A percentile compares a stretch with the other conserved stretches of the same genome.
Evolutionary conservation across 2,113 vertebrate genomes (phyloP).

Genomic region (Lophotis ruficrista): DNA sequence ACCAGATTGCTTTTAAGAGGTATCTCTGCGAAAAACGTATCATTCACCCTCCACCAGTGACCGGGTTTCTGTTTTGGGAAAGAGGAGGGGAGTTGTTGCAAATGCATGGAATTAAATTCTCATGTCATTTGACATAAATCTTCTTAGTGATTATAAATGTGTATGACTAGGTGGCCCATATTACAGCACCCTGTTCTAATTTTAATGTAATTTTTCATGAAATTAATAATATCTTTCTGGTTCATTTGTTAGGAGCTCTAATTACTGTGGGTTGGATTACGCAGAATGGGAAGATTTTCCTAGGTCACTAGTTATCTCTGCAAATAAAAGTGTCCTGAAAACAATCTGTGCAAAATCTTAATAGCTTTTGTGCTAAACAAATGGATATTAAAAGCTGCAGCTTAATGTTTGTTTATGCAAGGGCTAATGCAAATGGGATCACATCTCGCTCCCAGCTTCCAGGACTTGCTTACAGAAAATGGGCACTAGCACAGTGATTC

Average conservation of each 20-base stretch:
- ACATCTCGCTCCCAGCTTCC: not conserved
- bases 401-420: not conserved
- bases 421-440: not conserved
- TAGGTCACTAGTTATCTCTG: not conserved
- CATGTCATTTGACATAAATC: not conserved
- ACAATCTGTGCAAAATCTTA: not conserved
- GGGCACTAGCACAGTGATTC: not conserved
- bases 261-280: not conserved
- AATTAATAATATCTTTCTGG: not conserved
- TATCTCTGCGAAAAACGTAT: not conserved
- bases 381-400: not conserved
- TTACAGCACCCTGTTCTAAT: constrained; percentile 30
- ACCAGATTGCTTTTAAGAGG: not conserved
- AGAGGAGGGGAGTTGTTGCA: not conserved
- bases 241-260: not conserved
- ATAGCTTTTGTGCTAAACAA: not conserved
- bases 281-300: not conserved
- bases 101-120: constrained; percentile 12
- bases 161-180: not conserved
- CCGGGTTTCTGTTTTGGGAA: not conserved
- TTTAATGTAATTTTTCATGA: not conserved
- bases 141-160: constrained; percentile 11
- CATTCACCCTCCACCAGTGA: not conserved
- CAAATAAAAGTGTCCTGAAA: not conserved
- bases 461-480: not conserved